These are phyloP conservation scores for Eupelmus urozonus DNA, from an alignment of 2,888 invertebrate genomes.

Conservation along the genomic window DNA sequence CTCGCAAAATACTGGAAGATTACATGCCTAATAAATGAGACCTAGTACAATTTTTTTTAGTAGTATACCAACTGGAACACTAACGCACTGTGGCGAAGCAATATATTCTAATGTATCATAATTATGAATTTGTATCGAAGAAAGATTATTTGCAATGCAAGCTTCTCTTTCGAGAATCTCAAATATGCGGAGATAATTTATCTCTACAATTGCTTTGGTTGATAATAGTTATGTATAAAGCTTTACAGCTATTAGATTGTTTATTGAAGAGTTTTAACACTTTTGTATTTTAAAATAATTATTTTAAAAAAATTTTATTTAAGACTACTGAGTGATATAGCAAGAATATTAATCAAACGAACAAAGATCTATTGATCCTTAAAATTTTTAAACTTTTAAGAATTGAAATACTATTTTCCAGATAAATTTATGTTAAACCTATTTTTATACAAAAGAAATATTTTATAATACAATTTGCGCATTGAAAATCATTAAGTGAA, in stretches of 20 bases:
- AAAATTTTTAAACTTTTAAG: slow-evolving; percentile 16
- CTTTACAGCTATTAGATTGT: slow-evolving; percentile 18
- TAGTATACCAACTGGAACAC: slow-evolving; percentile 7
- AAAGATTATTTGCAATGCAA: slow-evolving; percentile 19
- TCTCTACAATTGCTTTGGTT: slow-evolving; percentile 25
- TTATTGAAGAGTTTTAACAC: slow-evolving; percentile 18
- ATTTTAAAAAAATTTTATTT: slow-evolving; percentile 45
- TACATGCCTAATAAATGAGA: slow-evolving; percentile 18
- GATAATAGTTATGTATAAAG: slow-evolving; percentile 24
- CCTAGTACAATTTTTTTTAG: slow-evolving; percentile 22
- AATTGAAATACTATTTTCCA: slow-evolving; percentile 36
- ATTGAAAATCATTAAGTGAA: neutral
- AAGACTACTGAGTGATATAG: slow-evolving; percentile 22
- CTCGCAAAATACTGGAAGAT: slow-evolving; percentile 22
- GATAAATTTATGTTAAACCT: slow-evolving; percentile 21
- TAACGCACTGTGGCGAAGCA: slow-evolving; percentile 20
- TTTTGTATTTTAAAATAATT: slow-evolving; percentile 20
- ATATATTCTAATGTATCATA: slow-evolving; percentile 24
- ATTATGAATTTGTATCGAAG: slow-evolving; percentile 15
- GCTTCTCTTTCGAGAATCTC: slow-evolving; percentile 23
- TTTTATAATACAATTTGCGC: slow-evolving; percentile 32
- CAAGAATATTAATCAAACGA: slow-evolving; percentile 8
- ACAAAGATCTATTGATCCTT: slow-evolving; percentile 20
- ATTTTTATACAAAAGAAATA: slow-evolving; percentile 43
- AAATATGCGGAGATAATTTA: slow-evolving; percentile 9